Evolutionary conservation across 2,888 invertebrate species (phyloP).

Genomic region (Craniophora ligustri): DNA sequence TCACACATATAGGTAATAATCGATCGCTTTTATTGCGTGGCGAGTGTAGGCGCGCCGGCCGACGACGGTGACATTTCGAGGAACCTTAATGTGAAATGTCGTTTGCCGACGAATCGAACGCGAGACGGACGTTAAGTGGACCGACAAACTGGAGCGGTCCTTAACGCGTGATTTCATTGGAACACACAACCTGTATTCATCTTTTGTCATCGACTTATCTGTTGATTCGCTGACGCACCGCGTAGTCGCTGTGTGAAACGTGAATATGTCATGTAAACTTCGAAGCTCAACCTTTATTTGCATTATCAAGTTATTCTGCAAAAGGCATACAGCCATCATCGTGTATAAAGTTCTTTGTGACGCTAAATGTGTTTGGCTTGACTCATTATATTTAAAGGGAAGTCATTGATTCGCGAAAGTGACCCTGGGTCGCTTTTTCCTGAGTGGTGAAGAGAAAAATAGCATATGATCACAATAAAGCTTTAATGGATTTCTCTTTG

Average conservation of each 20-base stretch:
- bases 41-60: conserved; percentile 75
- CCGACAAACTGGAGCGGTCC: conserved; percentile 69
- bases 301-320: conserved; percentile 76
- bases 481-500: conserved; percentile 6
- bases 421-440: conserved; percentile 51
- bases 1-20: conserved; percentile 88
- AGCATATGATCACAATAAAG: conserved; percentile 10
- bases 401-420: conserved; percentile 67
- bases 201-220: conserved; percentile 62
- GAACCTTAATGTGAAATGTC: conserved; percentile 79
- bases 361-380: conserved; percentile 74
- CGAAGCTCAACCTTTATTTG: conserved; percentile 73
- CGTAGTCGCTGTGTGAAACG: conserved; percentile 60
- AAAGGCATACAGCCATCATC: conserved; percentile 80
- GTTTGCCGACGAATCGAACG: conserved; percentile 71
- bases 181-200: conserved; percentile 47
- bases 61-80: conserved; percentile 77
- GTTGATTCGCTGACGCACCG: conserved; percentile 59
- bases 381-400: conserved; percentile 76
- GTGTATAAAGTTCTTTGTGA: conserved; percentile 80
- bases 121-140: conserved; percentile 76
- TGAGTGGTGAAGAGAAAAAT: conserved; percentile 49
- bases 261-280: conserved; percentile 75
- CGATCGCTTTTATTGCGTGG: conserved; percentile 86
- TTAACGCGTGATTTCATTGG: conserved; percentile 67